Conservation (phyloP, 2,888 invertebrate genomes). For the Sarcophaga subvicina region DNA sequence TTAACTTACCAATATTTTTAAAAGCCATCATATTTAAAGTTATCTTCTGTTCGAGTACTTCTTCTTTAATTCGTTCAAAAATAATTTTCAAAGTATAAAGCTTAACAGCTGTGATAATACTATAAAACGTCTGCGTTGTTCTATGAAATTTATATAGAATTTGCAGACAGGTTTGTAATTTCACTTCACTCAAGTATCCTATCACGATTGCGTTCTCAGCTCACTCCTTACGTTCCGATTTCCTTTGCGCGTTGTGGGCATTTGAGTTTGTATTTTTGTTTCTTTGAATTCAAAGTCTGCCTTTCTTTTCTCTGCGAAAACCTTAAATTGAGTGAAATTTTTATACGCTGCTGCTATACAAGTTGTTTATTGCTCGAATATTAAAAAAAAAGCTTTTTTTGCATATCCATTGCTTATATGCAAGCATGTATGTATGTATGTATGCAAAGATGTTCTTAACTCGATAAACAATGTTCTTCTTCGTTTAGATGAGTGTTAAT, state of each 20-base stretch:
- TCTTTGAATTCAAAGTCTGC: not conserved
- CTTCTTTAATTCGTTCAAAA: too few relatives aligned
- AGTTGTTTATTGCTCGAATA: too few relatives aligned
- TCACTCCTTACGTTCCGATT: not conserved
- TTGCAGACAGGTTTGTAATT: not conserved
- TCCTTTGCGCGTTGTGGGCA: not conserved
- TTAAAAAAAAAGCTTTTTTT: too few relatives aligned
- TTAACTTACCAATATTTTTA: constrained; percentile 11
- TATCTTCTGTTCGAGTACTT: not conserved
- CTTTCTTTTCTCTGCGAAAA: too few relatives aligned
- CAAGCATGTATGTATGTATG: too few relatives aligned
- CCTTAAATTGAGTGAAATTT: too few relatives aligned
- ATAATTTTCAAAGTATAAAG: not conserved
- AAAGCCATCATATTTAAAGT: constrained; percentile 9
- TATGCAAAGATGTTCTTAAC: too few relatives aligned
- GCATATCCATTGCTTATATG: too few relatives aligned
- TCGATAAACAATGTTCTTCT: too few relatives aligned
- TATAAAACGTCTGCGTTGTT: not conserved
- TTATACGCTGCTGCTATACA: too few relatives aligned
- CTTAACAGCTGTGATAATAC: not conserved
- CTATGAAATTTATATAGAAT: not conserved
- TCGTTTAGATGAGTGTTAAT: too few relatives aligned
- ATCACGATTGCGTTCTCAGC: not conserved
- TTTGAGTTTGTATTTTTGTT: not conserved
- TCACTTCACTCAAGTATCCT: not conserved